Evolutionary conservation across 2,888 invertebrate species (phyloP).

Genomic region (Scotopteryx bipunctaria): DNA sequence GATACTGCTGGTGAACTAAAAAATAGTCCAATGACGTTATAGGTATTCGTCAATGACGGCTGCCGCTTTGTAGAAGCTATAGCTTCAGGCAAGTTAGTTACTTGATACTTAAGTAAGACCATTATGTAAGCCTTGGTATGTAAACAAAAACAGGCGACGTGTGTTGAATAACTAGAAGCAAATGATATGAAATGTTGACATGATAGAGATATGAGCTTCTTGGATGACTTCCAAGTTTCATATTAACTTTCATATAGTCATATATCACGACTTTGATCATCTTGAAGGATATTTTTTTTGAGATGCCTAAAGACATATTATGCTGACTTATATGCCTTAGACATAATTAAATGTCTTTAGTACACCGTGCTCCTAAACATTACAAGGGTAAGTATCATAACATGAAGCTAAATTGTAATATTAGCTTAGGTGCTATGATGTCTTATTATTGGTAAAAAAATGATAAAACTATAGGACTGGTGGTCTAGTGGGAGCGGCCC

Average conservation of each 20-base stretch:
- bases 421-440: too few species aligned
- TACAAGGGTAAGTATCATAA: too few species aligned
- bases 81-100: not conserved
- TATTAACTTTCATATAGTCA: not conserved
- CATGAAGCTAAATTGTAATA: too few species aligned
- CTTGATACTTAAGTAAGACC: constrained; percentile 3
- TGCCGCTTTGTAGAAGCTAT: not conserved
- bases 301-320: too few species aligned
- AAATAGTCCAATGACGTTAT: too few species aligned
- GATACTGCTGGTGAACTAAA: too few species aligned
- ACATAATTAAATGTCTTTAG: too few species aligned
- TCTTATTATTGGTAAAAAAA: too few species aligned
- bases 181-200: constrained; percentile 15
- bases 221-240: not conserved
- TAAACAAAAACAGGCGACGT: constrained; percentile 36
- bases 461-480: too few species aligned
- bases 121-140: constrained; percentile 31
- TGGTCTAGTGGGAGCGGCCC: too few species aligned
- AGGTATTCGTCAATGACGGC: not conserved
- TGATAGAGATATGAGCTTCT: constrained; percentile 9
- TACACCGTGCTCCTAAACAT: too few species aligned
- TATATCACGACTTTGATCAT: not conserved
- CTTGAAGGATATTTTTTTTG: not conserved
- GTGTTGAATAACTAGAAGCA: constrained; percentile 28
- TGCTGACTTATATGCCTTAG: too few species aligned